Evolutionary conservation across 2,888 invertebrate genomes (phyloP).

Genomic region (Acronicta alni): DNA sequence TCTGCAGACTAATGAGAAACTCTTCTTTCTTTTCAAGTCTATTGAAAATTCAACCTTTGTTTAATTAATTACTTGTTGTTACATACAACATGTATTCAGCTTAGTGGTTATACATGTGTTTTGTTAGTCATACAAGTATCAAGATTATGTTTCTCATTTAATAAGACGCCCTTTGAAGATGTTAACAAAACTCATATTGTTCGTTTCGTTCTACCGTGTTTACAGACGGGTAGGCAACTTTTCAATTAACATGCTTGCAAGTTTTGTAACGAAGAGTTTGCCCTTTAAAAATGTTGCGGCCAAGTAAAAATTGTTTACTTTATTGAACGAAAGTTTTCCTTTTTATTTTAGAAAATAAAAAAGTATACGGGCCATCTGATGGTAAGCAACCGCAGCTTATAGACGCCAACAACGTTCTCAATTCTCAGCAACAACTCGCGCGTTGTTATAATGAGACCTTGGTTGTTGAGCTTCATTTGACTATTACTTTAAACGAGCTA

Average conservation of each 20-base stretch:
- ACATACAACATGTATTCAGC: too few relatives aligned
- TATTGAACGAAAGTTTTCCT: not conserved
- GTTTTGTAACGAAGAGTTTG: constrained; percentile 54
- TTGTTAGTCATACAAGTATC: constrained; percentile 56
- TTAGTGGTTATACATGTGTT: not conserved
- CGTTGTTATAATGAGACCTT: too few relatives aligned
- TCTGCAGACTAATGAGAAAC: too few relatives aligned
- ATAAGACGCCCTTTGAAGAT: constrained; percentile 61
- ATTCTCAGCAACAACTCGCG: too few relatives aligned
- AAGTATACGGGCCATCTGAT: too few relatives aligned
- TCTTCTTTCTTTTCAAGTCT: constrained; percentile 9
- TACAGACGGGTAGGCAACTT: constrained; percentile 58
- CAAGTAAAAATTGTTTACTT: constrained; percentile 15
- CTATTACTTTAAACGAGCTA: too few relatives aligned
- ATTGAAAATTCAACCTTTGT: too few relatives aligned
- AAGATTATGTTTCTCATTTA: constrained; percentile 55
- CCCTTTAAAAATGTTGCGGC: constrained; percentile 14
- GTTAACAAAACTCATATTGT: constrained; percentile 59
- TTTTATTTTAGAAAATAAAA: too few relatives aligned
- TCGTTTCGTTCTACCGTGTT: constrained; percentile 56
- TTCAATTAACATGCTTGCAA: constrained; percentile 63
- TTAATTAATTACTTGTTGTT: too few relatives aligned
- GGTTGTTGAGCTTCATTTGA: too few relatives aligned
- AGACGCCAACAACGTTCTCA: too few relatives aligned
- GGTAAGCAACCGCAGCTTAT: too few relatives aligned